phyloP scores from a whole-genome alignment of 2,113 vertebrate genomes.

The Xerus inauris region DNA sequence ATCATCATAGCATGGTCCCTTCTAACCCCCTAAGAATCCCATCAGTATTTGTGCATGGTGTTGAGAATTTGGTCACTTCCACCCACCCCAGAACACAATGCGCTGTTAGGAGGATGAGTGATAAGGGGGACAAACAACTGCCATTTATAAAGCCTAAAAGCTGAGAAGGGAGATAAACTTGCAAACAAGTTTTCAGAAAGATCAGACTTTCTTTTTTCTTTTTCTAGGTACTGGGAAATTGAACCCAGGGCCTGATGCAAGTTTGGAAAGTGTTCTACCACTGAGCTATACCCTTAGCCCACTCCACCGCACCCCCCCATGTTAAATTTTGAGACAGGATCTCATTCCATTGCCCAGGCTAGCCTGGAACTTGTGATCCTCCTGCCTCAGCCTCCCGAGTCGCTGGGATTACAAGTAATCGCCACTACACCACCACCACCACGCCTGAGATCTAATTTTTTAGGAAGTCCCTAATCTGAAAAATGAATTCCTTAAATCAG shows the following conservation, averaged over 20 bases:
- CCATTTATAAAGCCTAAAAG: neutral
- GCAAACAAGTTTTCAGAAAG: neutral
- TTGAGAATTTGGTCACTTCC: neutral
- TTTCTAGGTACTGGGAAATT: neutral
- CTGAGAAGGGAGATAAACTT: neutral
- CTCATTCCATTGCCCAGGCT: neutral
- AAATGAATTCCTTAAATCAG: neutral
- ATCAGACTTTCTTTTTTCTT: neutral
- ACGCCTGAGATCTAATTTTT: neutral
- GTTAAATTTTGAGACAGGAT: neutral
- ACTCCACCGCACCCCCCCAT: neutral
- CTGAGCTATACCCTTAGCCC: neutral
- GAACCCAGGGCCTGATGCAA: neutral
- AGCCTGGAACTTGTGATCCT: neutral
- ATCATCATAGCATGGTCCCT: neutral
- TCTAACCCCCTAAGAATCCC: neutral
- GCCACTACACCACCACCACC: neutral
- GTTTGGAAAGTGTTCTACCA: neutral
- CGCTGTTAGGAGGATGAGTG: neutral
- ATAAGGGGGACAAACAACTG: no score
- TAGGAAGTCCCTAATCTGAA: neutral
- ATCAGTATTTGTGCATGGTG: neutral
- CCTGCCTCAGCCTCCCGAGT: neutral
- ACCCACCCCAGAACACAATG: fast-evolving
- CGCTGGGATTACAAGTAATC: neutral